These are phyloP conservation scores for Elaphurus davidianus DNA, from an alignment of 2,113 vertebrate species.

Conservation along the genomic window DNA sequence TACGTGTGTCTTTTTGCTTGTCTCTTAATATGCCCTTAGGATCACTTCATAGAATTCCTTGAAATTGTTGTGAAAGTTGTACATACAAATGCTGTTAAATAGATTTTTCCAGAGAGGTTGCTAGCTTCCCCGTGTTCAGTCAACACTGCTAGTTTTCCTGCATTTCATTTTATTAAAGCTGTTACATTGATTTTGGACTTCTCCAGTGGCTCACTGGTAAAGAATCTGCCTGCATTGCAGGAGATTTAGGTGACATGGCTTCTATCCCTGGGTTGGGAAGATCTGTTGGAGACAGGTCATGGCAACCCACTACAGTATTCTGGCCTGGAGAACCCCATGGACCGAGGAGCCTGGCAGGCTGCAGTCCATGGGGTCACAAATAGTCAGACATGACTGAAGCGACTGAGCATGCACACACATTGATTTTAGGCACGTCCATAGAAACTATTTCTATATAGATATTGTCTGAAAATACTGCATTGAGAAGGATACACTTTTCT, in stretches of 20 bases:
- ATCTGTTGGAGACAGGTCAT: background rate
- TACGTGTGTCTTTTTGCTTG: background rate
- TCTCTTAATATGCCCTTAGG: background rate
- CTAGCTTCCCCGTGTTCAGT: background rate
- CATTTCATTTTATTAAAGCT: background rate
- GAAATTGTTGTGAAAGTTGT: background rate
- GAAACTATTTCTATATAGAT: background rate
- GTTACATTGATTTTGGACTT: background rate
- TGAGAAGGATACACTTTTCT: background rate
- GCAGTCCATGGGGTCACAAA: background rate
- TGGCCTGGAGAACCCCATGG: background rate
- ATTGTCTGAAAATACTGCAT: background rate
- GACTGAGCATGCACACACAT: background rate
- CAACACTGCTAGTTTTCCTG: background rate
- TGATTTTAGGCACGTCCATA: background rate
- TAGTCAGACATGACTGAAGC: rapidly evolving
- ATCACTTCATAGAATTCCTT: background rate
- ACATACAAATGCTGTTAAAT: background rate
- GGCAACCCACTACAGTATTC: background rate
- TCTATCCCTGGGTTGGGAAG: background rate
- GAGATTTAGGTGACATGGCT: background rate
- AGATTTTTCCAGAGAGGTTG: background rate
- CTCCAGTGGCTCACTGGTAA: background rate
- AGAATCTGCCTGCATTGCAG: background rate
- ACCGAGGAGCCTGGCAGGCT: background rate